Evolutionary conservation across 2,797 vertebrate species (phyloP).

Genomic region (Erethizon dorsatum): DNA sequence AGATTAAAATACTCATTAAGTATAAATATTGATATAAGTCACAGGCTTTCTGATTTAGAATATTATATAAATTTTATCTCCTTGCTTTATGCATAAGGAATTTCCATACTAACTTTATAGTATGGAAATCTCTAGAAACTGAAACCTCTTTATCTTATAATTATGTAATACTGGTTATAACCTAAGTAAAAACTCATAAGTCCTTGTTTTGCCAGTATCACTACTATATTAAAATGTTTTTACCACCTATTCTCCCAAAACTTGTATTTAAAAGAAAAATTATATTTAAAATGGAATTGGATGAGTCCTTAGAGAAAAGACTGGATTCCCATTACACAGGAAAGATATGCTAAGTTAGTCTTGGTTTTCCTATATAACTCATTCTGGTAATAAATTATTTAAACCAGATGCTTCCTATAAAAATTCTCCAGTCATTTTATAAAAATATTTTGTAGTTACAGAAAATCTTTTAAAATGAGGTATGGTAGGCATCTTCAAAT

Average conservation of each 20-base stretch:
- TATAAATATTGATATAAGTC: not conserved
- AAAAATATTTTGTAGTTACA: not conserved
- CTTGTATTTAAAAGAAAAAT: not conserved
- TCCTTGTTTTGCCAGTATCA: conserved; percentile 18
- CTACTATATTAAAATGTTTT: conserved; percentile 13
- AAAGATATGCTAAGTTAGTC: conserved; percentile 7
- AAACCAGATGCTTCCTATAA: conserved; percentile 21
- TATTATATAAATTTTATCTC: not conserved
- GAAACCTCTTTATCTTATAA: not conserved
- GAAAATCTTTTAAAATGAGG: conserved; percentile 8
- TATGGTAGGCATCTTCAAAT: not conserved
- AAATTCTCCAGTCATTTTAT: conserved; percentile 11
- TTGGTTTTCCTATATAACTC: not conserved
- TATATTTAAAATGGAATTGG: not conserved
- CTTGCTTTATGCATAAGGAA: not conserved
- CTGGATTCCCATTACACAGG: not conserved
- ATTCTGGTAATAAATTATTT: conserved; percentile 55
- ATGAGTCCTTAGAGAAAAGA: conserved; percentile 19
- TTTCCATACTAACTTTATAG: not conserved
- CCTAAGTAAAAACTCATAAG: not conserved
- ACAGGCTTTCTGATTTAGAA: conserved; percentile 28
- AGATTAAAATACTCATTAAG: not conserved
- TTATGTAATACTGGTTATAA: conserved; percentile 10
- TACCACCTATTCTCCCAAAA: not conserved
- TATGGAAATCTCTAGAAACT: not conserved